Base-by-base conservation (phyloP, 2,113 vertebrate genomes). In the Gorsachius goisagi region DNA sequence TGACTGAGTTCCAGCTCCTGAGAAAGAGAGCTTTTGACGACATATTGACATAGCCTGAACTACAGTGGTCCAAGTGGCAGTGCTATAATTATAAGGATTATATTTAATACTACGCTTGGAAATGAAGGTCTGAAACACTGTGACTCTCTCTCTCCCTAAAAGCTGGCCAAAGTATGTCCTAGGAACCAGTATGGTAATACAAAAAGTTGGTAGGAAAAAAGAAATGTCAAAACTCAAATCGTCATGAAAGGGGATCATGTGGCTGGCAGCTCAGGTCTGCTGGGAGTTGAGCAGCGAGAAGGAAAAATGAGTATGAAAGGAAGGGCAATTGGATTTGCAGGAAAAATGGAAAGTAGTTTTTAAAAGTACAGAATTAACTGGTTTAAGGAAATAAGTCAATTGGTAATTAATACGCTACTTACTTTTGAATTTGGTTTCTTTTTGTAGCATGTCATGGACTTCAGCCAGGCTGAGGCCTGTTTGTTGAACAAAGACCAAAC, bases 1-100 rank as follows among this genome's bases (percentile, higher is more conserved):
- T 77, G 94, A 97, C 91, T 88, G 91, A 93, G 96, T 93, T 97
- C 95, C 95, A 98, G 95, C 79, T 96, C 94, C 96, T 91, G 91
- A 97, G 87, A 98, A 98, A 97, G 93, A 97, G 96, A 95, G 96
- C 96, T 96, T 97, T 98, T 97, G 97, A 97, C 3, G 44, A 97
- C 94, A 87, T 88, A 96, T 87, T 97, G 98, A 97, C 98, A 97
- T 81, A 97, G 95, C 66, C 89, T n/a, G 78, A 95, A 91, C 94
- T 96, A 91, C 63, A 95, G 96, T 92, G 95, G 97, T 82, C 94
- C 95, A 93, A 94, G 85, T 77, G 69, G 92, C 91, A 86, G 52
- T 53, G 88, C 95, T 97, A 69, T 97, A 98, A 97, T 97, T 97
- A 97, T 88, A 94, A 96, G 92, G 94, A 96, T 88, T 96, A 93